These are phyloP conservation scores for Grapholita molesta DNA, from an alignment of 1,140 invertebrate species.

Conservation along the genomic window DNA sequence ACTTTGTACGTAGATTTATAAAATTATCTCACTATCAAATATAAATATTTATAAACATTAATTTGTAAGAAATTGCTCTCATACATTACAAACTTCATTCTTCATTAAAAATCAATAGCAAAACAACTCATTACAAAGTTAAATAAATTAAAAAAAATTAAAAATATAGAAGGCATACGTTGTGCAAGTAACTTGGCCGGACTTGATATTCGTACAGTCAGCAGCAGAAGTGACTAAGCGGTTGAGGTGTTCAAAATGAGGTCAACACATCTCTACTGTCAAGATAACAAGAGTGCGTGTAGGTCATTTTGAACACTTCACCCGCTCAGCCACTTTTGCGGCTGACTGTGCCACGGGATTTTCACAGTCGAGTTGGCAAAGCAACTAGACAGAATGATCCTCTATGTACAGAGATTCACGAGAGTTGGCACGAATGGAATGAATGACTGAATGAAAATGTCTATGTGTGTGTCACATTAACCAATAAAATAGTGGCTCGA, in stretches of 20 bases:
- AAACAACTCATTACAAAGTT: neutral
- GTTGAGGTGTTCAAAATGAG: too few species aligned
- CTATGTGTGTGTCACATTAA: too few species aligned
- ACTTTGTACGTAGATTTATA: constrained; percentile 57
- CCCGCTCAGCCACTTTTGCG: too few species aligned
- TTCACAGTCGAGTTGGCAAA: neutral
- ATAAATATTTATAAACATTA: constrained; percentile 15
- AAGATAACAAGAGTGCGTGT: too few species aligned
- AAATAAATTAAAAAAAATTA: neutral
- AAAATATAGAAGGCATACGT: neutral
- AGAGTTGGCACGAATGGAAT: too few species aligned
- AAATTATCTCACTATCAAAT: constrained; percentile 30
- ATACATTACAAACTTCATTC: neutral
- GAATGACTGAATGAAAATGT: too few species aligned
- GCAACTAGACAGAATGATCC: neutral
- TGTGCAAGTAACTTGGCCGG: neutral
- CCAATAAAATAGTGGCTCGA: too few species aligned
- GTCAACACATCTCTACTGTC: too few species aligned
- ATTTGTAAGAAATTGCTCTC: neutral
- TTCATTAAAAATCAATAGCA: neutral
- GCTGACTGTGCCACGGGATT: neutral
- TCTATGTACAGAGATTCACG: too few species aligned
- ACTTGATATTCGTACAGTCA: too few species aligned
- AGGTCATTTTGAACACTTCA: too few species aligned
- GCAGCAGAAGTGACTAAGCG: too few species aligned